Evolutionary conservation across 2,888 invertebrate species (phyloP).

Genomic region (Heliconius hortense): DNA sequence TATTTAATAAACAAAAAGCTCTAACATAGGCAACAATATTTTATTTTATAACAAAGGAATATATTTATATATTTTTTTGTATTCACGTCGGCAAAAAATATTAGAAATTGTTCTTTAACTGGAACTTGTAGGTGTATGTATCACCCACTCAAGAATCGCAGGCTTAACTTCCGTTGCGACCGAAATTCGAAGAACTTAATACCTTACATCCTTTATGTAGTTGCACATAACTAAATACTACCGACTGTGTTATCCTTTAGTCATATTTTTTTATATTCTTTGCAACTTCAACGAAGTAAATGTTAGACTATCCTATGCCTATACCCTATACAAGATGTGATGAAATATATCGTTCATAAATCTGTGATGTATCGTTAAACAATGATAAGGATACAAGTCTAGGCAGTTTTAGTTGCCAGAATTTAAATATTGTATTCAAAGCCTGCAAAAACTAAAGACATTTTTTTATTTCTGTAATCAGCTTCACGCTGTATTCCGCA

Average conservation of each 20-base stretch:
- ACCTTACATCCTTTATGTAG: background rate
- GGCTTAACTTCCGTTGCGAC: constrained; percentile 11
- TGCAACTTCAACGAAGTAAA: background rate
- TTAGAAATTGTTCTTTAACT: constrained; percentile 1
- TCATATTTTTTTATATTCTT: background rate
- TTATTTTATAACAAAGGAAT: background rate
- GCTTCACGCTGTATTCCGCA: no score
- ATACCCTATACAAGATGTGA: no score
- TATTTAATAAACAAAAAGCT: background rate
- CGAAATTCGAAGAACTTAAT: constrained; percentile 6
- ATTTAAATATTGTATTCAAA: background rate
- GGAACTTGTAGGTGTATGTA: background rate
- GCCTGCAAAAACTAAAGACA: no score
- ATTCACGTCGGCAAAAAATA: no score
- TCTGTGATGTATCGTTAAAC: background rate
- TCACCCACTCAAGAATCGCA: constrained; percentile 4
- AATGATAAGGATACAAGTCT: background rate
- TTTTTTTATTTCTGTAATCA: no score
- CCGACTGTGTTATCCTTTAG: background rate
- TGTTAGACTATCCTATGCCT: no score
- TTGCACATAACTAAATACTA: background rate
- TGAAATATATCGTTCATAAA: no score
- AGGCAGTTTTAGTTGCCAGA: background rate
- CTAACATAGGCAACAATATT: no score
- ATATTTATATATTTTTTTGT: no score